Base-by-base conservation (phyloP, 2,797 vertebrate species). In the Sebastes iracundus region DNA sequence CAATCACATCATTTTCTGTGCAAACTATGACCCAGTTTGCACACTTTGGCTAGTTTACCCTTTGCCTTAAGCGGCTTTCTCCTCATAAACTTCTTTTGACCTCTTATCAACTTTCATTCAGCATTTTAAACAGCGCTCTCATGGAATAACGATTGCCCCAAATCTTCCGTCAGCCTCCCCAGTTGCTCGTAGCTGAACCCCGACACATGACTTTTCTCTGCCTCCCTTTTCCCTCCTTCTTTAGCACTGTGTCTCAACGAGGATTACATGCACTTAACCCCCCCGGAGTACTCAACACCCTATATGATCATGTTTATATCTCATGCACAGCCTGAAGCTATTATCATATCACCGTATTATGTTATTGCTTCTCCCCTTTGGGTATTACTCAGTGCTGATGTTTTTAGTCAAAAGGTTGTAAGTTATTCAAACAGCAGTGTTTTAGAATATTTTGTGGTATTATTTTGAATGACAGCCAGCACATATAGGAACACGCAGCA, bases 391-490 rank as follows among this genome's bases (percentile, higher is more conserved):
- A 11, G 73, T 22, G 69, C 81, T 83, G 76, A 78, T 89, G 92
- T 92, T 93, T 93, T 87, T 16, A 90, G 73, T 77, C 28, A 6
- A 82, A 85, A 77, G 90, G 83, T 86, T 91, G 88, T 90, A 80
- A 91, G 92, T 94, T 94, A 90, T 92, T 93, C 80, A 91, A 89
- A 92, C 89, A 88, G 20, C 55, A 14, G 65, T 77, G 77, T 86
- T 88, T 46, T 46, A 14, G 75, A 79, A 91, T 88, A 82, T 85
- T 85, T 80, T 33, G 38, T 22, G 61, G 86, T 82, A 72, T 87
- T 42, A 42, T 49, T 49, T 80, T 84, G 88, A 93, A 62, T 79
- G 80, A 82, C 87, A 80, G 84, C 68, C 38, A 11, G 63, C 65
- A 11, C 13, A 18, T 6, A 42, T 6, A 42, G 70, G 35, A 65